phyloP scores from a whole-genome alignment of 2,113 vertebrate genomes.

The Boleophthalmus pectinirostris region DNA sequence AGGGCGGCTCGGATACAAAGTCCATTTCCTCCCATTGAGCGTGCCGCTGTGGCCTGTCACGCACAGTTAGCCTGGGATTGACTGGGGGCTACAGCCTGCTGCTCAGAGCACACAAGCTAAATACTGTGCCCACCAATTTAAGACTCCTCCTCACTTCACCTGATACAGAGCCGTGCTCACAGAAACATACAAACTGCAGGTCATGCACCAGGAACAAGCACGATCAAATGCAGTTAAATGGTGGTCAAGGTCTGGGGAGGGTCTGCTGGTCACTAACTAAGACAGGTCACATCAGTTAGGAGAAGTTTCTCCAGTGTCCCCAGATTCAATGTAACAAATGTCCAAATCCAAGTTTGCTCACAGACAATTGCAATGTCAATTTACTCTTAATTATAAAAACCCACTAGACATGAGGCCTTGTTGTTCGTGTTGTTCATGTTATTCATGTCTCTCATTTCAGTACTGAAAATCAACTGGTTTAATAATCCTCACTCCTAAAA shows the following conservation, averaged over 20 bases:
- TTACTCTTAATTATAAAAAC: too few species aligned
- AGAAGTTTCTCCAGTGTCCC: not conserved
- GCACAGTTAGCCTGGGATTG: constrained; percentile 51
- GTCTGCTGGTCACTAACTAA: not conserved
- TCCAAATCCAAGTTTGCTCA: too few species aligned
- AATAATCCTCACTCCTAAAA: too few species aligned
- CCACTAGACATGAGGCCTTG: too few species aligned
- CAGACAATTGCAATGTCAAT: too few species aligned
- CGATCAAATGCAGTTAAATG: not conserved
- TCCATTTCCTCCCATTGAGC: constrained; percentile 33
- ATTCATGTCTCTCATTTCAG: too few species aligned
- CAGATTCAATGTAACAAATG: too few species aligned
- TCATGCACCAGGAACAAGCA: not conserved
- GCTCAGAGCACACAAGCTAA: constrained; percentile 33
- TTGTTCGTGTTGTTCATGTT: too few species aligned
- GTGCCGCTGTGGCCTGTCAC: constrained; percentile 40
- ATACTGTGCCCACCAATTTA: constrained; percentile 41
- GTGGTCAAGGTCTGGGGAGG: not conserved
- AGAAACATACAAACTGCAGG: constrained; percentile 15
- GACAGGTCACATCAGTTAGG: not conserved
- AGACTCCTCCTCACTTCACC: constrained; percentile 19
- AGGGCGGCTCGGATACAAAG: constrained; percentile 36
- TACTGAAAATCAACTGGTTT: too few species aligned
- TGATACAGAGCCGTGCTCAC: constrained; percentile 22
- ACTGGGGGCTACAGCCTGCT: constrained; percentile 37